Base-by-base conservation (phyloP, 1,140 invertebrate species). In the Ridgeia piscesae region DNA sequence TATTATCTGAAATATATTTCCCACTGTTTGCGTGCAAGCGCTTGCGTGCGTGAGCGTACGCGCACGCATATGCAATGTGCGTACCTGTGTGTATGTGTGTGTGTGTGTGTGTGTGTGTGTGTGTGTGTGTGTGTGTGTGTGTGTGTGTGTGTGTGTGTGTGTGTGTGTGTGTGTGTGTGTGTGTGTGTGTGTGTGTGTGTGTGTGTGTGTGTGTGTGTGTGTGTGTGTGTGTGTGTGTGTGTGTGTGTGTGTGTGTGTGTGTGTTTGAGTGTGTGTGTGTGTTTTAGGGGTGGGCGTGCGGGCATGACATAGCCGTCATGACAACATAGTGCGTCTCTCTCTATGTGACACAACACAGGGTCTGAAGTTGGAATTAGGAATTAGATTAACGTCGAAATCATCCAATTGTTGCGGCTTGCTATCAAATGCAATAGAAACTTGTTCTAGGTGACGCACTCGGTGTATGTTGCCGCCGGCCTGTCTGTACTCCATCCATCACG, bases 261-360 rank as follows among this genome's bases (percentile, higher is more conserved):
- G 88, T 58, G 89, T 77, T 11, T 48, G 34, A 2, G 33, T 90
- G 35, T 91, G 34, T 50, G 33, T 91, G 58, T 27, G n/a, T 34
- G 33, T 33, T 8, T 35, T n/a, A n/a, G 17, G 17, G 88, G 48
- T 42, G 48, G 8, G 34, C 21, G 31, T 33, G 91, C 88, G 34
- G 6, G n/a, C 50, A 96, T 42, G 33, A 6, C 42, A 42, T 42
- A 42, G 42, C 42, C 42, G 4, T 11, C 42, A 42, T 42, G 42
- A 42, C 42, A 42, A 42, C 42, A 6, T 42, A 42, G 42, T 42
- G 4, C 42, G 11, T 42, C 4, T 4, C 42, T 42, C 11, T 42
- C 4, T 42, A 42, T 11, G 42, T 42, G 4, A 11, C 11, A 42
- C 42, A 42, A 42, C 42, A 33, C 33, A 9, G 91, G n/a, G 8